These are phyloP conservation scores for Pelosia muscerda DNA, from an alignment of 2,888 invertebrate species.

Conservation along the genomic window DNA sequence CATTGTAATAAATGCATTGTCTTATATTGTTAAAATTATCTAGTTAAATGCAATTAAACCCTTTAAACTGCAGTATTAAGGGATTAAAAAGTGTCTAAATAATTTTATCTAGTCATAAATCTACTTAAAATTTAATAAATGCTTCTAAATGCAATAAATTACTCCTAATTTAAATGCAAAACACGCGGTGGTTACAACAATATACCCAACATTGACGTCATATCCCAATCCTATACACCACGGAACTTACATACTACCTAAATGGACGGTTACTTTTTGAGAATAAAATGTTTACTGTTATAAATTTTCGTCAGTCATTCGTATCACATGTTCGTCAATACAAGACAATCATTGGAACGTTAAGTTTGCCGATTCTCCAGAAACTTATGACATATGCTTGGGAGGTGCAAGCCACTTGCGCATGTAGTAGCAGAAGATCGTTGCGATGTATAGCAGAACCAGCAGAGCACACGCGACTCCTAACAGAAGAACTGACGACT, in stretches of 20 bases:
- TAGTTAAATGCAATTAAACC: constrained; percentile 55
- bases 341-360: constrained; percentile 54
- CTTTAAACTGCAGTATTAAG: constrained; percentile 56
- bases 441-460: constrained; percentile 95
- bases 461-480: constrained; percentile 96
- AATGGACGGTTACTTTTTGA: constrained; percentile 64
- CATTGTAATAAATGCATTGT: constrained; percentile 72
- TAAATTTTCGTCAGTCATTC: constrained; percentile 74
- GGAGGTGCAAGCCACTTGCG: constrained; percentile 96
- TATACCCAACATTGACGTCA: constrained; percentile 59
- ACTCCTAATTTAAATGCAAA: constrained; percentile 77
- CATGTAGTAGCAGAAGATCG: constrained; percentile 97
- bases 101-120: constrained; percentile 43
- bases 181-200: constrained; percentile 81
- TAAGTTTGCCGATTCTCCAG: constrained; percentile 36
- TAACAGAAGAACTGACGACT: constrained; percentile 95
- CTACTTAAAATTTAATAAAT: constrained; percentile 63
- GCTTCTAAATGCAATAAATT: constrained; percentile 82
- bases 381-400: constrained; percentile 89
- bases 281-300: constrained; percentile 49
- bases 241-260: constrained; percentile 57
- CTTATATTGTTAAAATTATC: constrained; percentile 55
- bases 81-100: constrained; percentile 37
- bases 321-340: constrained; percentile 78
- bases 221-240: constrained; percentile 60